phyloP scores from a whole-genome alignment of 1,140 invertebrate species.

The Doryteuthis pealeii region DNA sequence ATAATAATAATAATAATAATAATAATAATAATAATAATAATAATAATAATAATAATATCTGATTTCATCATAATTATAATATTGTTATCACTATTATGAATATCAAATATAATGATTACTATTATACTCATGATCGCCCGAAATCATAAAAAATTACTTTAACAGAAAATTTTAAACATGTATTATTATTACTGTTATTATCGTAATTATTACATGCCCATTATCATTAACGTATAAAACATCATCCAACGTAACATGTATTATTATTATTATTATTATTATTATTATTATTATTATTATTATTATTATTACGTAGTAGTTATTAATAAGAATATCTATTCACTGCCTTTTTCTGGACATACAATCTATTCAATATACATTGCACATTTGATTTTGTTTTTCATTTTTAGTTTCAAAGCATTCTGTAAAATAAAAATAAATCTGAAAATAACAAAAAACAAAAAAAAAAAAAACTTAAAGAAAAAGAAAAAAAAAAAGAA shows the following conservation, averaged over 20 bases:
- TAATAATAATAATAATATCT: not conserved
- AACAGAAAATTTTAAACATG: not conserved
- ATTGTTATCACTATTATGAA: not conserved
- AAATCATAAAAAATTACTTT: not conserved
- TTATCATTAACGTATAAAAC: not conserved
- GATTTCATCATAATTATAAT: not conserved
- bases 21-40: conserved; percentile 7
- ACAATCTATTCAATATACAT: too few species aligned
- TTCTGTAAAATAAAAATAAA: too few species aligned
- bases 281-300: not conserved
- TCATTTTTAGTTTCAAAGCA: too few species aligned
- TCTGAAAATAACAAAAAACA: too few species aligned
- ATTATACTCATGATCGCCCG: not conserved
- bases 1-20: conserved; percentile 12
- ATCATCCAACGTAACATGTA: too few species aligned
- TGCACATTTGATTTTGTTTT: too few species aligned
- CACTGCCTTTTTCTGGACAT: too few species aligned
- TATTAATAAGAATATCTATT: too few species aligned
- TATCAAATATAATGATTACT: not conserved
- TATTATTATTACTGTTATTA: not conserved
- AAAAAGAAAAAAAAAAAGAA: too few species aligned
- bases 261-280: not conserved
- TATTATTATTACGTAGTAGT: not conserved
- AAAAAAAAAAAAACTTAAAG: too few species aligned
- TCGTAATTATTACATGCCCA: not conserved